Base-by-base conservation (phyloP, 1,140 invertebrate genomes). In the Leptopilina boulardi region DNA sequence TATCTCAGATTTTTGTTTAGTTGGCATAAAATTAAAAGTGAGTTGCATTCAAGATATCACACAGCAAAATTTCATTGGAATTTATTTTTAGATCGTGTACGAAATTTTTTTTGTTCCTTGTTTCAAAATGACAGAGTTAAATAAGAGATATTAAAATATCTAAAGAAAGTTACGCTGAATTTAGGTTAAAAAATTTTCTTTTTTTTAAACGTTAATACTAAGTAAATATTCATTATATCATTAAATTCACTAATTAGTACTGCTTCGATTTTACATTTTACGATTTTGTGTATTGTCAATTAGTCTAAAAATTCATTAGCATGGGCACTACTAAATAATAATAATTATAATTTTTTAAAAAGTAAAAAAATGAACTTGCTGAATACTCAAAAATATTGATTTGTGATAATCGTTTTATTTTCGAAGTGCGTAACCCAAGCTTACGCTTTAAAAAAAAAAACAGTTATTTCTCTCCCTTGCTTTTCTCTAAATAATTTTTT, bases 351-450 rank as follows among this genome's bases (percentile, higher is more conserved):
- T n/a, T n/a, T n/a, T n/a, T n/a, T n/a, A n/a, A n/a, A n/a, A n/a
- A n/a, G n/a, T n/a, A n/a, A n/a, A n/a, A n/a, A n/a, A n/a, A n/a
- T n/a, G n/a, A n/a, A n/a, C n/a, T n/a, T n/a, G n/a, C n/a, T n/a
- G n/a, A n/a, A n/a, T n/a, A n/a, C n/a, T n/a, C n/a, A n/a, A n/a
- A n/a, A n/a, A n/a, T n/a, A n/a, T n/a, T n/a, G 51, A 18, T 21
- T 8, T 54, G 2, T 8, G 13, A 56, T 19, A 56, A 23, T 10
- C 11, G 23, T 56, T 21, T 56, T 23, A 21, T 54, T 54, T 54
- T 56, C 23, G 8, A 56, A 56, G 18, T 56, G 54, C 54, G 54
- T 56, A 56, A 56, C 54, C 54, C 54, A 56, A 56, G 19, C 54
- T 56, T 23, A 54, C 19, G 54, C 18, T 56, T 56, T 56, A 21